Conservation (phyloP, 2,113 vertebrate genomes). For the Strigops habroptila region DNA sequence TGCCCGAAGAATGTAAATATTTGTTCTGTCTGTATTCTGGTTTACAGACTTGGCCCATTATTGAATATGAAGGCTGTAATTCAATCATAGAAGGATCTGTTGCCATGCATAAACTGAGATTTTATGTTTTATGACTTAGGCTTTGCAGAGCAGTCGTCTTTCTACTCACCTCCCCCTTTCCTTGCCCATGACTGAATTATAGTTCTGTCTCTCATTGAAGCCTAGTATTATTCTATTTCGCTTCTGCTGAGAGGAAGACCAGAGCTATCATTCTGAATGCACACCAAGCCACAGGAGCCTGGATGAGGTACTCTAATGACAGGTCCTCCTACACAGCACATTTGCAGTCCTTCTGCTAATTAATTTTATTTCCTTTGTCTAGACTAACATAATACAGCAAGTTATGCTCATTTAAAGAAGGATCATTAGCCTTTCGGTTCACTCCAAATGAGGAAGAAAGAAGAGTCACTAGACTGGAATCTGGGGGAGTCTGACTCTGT, state of each 20-base stretch:
- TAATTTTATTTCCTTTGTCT: slow-evolving; percentile 73
- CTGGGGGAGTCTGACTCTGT: slow-evolving; percentile 41
- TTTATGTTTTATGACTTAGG: slow-evolving; percentile 60
- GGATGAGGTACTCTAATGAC: slow-evolving; percentile 66
- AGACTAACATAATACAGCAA: slow-evolving; percentile 61
- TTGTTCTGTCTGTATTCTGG: slow-evolving; percentile 72
- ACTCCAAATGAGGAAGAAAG: slow-evolving; percentile 45
- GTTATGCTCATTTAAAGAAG: slow-evolving; percentile 25
- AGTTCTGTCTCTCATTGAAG: slow-evolving; percentile 68
- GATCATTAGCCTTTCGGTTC: not conserved
- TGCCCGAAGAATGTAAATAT: slow-evolving; percentile 69
- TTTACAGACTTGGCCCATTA: slow-evolving; percentile 54
- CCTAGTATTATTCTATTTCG: slow-evolving; percentile 64
- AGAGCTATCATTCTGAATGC: slow-evolving; percentile 61
- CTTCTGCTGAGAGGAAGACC: slow-evolving; percentile 57
- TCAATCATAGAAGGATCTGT: slow-evolving; percentile 24
- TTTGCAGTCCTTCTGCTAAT: slow-evolving; percentile 69
- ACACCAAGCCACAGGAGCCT: slow-evolving; percentile 72
- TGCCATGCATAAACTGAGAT: slow-evolving; percentile 41
- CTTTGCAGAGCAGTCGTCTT: slow-evolving; percentile 27
- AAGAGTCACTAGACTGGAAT: slow-evolving; percentile 46
- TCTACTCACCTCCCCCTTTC: slow-evolving; percentile 16
- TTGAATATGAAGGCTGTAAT: slow-evolving; percentile 46
- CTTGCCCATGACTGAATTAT: slow-evolving; percentile 45
- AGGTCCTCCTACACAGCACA: slow-evolving; percentile 70